Conservation (phyloP, 2,113 vertebrate genomes). For the Passer domesticus region DNA sequence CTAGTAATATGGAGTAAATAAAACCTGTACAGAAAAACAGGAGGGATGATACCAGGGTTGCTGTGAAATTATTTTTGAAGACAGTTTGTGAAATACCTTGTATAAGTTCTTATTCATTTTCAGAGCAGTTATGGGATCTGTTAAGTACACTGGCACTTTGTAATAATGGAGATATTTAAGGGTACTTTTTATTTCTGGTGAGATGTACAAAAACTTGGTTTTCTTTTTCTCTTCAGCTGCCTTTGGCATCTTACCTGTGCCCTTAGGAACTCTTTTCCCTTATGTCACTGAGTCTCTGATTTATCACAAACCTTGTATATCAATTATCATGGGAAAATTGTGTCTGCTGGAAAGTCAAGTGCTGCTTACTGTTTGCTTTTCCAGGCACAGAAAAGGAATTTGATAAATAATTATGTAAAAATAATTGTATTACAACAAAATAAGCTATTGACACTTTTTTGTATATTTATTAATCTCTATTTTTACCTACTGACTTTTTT, state of each 20-base stretch:
- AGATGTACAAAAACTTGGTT: neutral
- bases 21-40: neutral
- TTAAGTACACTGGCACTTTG: neutral
- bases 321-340: neutral
- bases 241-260: neutral
- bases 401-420: neutral
- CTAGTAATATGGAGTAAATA: neutral
- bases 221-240: neutral
- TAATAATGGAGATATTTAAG: neutral
- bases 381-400: neutral
- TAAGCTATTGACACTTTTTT: neutral
- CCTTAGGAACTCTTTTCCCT: neutral
- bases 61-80: neutral
- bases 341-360: neutral
- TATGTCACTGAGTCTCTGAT: neutral
- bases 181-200: neutral
- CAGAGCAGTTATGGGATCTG: neutral
- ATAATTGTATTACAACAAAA: neutral
- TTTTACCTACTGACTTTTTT: neutral
- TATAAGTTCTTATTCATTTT: neutral
- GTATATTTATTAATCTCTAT: neutral
- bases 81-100: neutral
- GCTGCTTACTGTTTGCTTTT: neutral
- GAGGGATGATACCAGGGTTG: neutral
- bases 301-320: neutral